These are phyloP conservation scores for Acomys russatus DNA, from an alignment of 2,797 vertebrate genomes.

Conservation along the genomic window DNA sequence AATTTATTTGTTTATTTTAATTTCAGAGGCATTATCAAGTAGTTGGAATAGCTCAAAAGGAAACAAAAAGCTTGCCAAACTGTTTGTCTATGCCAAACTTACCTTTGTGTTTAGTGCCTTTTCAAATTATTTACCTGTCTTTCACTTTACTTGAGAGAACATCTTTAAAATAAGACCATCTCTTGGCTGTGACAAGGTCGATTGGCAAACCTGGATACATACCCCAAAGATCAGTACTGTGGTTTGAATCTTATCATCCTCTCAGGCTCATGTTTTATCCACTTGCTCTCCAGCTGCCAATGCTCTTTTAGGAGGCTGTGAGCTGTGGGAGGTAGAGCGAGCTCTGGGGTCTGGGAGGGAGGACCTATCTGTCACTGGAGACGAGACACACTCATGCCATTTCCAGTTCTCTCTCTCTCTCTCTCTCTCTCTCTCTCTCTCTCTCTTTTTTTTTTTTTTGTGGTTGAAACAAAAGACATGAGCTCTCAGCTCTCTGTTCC, in stretches of 20 bases:
- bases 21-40: background rate
- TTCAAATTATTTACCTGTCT: background rate
- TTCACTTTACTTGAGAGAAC: background rate
- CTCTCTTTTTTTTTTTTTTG: background rate
- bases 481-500: background rate
- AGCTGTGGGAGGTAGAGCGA: no score
- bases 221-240: background rate
- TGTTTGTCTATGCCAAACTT: background rate
- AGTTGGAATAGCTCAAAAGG: background rate
- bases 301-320: background rate
- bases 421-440: no score
- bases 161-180: conserved; percentile 50
- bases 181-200: background rate
- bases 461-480: background rate
- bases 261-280: background rate
- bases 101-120: background rate
- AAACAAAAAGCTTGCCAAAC: background rate
- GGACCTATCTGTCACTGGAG: background rate
- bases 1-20: background rate
- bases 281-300: background rate
- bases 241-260: background rate
- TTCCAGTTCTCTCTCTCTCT: background rate
- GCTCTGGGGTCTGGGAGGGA: no score
- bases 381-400: background rate
- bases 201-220: background rate